These are phyloP conservation scores for Craterocephalus amniculus DNA, from an alignment of 2,797 vertebrate species.

Conservation along the genomic window DNA sequence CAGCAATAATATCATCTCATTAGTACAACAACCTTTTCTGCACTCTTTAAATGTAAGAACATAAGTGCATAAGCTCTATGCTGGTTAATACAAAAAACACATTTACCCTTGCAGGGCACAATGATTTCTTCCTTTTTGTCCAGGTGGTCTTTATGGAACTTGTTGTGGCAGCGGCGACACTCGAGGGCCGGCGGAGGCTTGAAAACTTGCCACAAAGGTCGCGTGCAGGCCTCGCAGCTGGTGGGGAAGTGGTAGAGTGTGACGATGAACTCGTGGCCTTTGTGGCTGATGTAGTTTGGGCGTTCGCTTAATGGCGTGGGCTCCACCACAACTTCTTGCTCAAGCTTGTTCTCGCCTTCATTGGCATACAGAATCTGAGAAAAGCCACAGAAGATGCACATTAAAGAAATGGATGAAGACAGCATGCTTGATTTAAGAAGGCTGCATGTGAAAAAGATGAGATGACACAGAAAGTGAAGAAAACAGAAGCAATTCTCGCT, in stretches of 20 bases:
- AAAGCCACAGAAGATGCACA: neutral
- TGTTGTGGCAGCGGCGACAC: constrained; percentile 95
- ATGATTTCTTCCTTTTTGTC: constrained; percentile 94
- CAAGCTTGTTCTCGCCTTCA: constrained; percentile 95
- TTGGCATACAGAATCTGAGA: constrained; percentile 94
- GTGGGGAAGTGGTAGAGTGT: constrained; percentile 98
- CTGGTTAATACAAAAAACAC: neutral
- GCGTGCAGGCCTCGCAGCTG: constrained; percentile 94
- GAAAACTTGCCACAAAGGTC: constrained; percentile 95
- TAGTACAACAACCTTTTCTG: neutral
- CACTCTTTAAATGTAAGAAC: neutral
- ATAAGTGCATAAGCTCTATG: too few species aligned
- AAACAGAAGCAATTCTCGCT: neutral
- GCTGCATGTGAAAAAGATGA: neutral
- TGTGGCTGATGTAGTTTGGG: constrained; percentile 91
- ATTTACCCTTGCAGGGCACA: constrained; percentile 92
- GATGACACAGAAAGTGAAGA: neutral
- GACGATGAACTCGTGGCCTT: constrained; percentile 96
- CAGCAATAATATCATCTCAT: neutral
- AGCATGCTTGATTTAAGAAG: neutral
- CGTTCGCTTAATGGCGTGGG: constrained; percentile 83
- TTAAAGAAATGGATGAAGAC: neutral
- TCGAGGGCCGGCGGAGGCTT: constrained; percentile 95
- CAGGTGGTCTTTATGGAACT: constrained; percentile 98
- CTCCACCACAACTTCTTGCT: constrained; percentile 88